A percentile compares a stretch with the other conserved stretches of the same genome.
phyloP scores from a whole-genome alignment of 2,888 invertebrate genomes.

The Linhomoeus sp. region DNA sequence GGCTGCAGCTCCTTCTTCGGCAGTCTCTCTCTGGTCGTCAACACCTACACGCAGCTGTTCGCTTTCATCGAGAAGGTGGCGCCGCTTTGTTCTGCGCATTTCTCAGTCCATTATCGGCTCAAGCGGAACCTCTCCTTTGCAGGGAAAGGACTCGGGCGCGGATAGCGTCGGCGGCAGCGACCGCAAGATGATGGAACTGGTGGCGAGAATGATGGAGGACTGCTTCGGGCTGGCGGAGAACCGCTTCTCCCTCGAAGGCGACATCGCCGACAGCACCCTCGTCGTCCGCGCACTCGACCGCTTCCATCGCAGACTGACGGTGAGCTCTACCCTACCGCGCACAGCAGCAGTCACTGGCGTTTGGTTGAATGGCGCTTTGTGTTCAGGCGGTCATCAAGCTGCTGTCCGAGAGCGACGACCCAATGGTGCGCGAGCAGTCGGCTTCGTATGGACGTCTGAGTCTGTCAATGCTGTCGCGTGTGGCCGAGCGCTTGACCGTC shows the following conservation, averaged over 20 bases:
- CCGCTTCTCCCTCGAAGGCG: conserved; percentile 4
- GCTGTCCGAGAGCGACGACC: not conserved
- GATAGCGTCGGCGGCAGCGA: not conserved
- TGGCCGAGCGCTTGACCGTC: not conserved
- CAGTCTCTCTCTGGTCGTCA: conserved; percentile 18
- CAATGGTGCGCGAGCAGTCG: too few species aligned
- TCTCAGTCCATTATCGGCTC: not conserved
- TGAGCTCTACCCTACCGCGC: not conserved
- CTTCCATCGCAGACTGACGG: conserved; percentile 13
- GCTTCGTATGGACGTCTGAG: too few species aligned
- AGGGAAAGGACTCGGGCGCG: not conserved
- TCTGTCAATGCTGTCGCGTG: not conserved
- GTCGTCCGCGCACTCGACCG: conserved; percentile 23
- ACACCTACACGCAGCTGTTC: conserved; percentile 15
- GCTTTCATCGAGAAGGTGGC: not conserved
- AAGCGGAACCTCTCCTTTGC: not conserved
- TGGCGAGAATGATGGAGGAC: not conserved
- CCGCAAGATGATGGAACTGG: not conserved
- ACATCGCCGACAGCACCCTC: conserved; percentile 18
- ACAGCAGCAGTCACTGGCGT: too few species aligned
- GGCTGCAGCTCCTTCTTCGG: conserved; percentile 21
- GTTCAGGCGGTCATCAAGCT: not conserved
- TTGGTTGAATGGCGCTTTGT: too few species aligned
- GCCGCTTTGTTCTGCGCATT: not conserved
- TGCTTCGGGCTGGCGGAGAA: not conserved